Base-by-base conservation (phyloP, 1,140 invertebrate species). In the Oreohelix idahoensis region DNA sequence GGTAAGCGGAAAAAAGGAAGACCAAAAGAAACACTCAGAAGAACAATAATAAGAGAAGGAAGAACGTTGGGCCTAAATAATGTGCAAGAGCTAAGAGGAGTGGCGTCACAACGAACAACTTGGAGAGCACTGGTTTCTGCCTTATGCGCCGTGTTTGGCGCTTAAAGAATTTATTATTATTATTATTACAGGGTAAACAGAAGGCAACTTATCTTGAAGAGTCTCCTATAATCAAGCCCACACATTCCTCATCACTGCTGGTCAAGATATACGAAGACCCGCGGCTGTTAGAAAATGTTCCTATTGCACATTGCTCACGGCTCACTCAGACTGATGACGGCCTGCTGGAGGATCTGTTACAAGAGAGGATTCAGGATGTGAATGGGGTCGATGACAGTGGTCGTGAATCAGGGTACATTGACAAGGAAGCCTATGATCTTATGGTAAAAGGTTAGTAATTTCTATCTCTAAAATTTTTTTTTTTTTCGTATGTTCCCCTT, bases 371-470 rank as follows among this genome's bases (percentile, higher is more conserved):
- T 4, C 58, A 75, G 74, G 23, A 75, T 39, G 38, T 11, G 4
- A 45, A 32, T 32, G 35, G 32, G 29, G 29, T 17, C 4, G 42
- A n/a, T 29, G 78, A 79, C 49, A 74, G 84, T 51, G 42, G 73
- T 51, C 15, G 36, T 35, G 58, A 49, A n/a, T 66, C 58, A 38
- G 84, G 79, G 36, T 83, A 83, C 13, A 76, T 81, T 26, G 84
- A 86, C 42, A 35, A 84, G 49, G 86, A 87, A 71, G 85, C 82
- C 49, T 84, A 83, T 76, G 85, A 84, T 53, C 78, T 87, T 17
- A 84, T 87, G 83, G 81, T 84, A 10, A 84, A 83, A 58, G 87
- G 87, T 87, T 51, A 42, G 77, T 63, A 36, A 20, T 63, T n/a
- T 17, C 17, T 45, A 77, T 23, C 32, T 4, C 15, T 36, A 35